Conservation (phyloP, 1,140 invertebrate genomes). For the Phocides pigmalion region DNA sequence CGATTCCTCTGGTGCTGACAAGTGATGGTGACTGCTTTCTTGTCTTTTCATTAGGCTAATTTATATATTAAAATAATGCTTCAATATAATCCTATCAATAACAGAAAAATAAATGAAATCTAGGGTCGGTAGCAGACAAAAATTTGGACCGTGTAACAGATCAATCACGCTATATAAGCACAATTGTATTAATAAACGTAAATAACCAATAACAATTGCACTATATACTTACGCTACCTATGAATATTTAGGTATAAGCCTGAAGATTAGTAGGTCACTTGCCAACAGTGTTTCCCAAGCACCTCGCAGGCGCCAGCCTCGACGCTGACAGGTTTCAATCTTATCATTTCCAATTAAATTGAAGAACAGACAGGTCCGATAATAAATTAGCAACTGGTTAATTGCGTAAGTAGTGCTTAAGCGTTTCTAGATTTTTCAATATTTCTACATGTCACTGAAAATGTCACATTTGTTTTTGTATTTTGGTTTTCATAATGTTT, state of each 20-base stretch:
- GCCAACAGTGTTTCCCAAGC: slow-evolving; percentile 32
- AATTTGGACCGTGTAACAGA: no score
- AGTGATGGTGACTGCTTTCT: no score
- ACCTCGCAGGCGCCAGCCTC: slow-evolving; percentile 55
- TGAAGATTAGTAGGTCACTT: slow-evolving; percentile 38
- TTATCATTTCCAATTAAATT: slow-evolving; percentile 61
- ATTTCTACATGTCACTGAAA: background rate
- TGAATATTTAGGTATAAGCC: background rate
- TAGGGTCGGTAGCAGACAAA: no score
- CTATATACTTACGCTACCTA: no score
- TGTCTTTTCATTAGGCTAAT: no score
- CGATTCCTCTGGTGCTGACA: no score
- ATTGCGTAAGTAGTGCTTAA: background rate
- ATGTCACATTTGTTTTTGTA: no score
- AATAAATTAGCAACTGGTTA: slow-evolving; percentile 38
- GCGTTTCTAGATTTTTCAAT: slow-evolving; percentile 18
- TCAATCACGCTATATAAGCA: no score
- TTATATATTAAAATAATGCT: no score
- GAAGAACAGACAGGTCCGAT: slow-evolving; percentile 53
- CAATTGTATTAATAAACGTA: background rate
- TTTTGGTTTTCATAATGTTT: no score
- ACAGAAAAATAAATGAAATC: no score
- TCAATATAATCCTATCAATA: no score
- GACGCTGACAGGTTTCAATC: slow-evolving; percentile 58
- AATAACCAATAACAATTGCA: background rate